Base-by-base conservation (phyloP, 2,113 vertebrate genomes). In the Ammodytes dubius region DNA sequence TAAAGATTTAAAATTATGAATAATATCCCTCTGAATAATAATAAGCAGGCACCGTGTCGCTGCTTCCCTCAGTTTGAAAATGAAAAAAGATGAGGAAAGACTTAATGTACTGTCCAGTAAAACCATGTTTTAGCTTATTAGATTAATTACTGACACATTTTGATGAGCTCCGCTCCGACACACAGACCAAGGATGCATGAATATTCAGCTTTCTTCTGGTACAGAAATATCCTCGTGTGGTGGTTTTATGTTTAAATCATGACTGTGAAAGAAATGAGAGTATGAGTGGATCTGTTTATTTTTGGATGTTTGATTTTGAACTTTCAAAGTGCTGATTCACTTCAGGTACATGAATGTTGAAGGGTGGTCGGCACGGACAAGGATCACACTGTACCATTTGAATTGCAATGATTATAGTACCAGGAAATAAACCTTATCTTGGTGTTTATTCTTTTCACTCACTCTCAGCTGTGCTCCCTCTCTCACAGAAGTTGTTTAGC, bases 1-100 rank as follows among this genome's bases (percentile, higher is more conserved):
- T 86, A 90, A 93, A 88, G 88, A 91, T 93, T 91, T 89, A 90
- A 87, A 89, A 89, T 84, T 50, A 87, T 87, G 87, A 93, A 93
- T 88, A 92, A 91, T 92, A 79, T 81, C 57, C 54, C 19, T 71
- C 15, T 88, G 84, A 87, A 91, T 87, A 79, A 82, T 88, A 79
- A 84, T 77, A 77, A 79, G 58, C 46, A 52, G 50, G 52, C 72
- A 65, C 64, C 53, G 64, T 54, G 46, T 71, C 8, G 19, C 54
- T 76, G 58, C 69, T 86, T 83, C 58, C 52, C 53, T 77, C 59
- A 11, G 35, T 79, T 46, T 69, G 6, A 4, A n/a, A 56, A 70
- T 7, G 7, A 74, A 60, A 81, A 70, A 54, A 53, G 57, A 78
- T 9, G 39, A 81, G 19, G 50, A 47, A 79, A 76, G 72, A 73